These are phyloP conservation scores for Patella depressa DNA, from an alignment of 2,888 invertebrate genomes.

Conservation along the genomic window DNA sequence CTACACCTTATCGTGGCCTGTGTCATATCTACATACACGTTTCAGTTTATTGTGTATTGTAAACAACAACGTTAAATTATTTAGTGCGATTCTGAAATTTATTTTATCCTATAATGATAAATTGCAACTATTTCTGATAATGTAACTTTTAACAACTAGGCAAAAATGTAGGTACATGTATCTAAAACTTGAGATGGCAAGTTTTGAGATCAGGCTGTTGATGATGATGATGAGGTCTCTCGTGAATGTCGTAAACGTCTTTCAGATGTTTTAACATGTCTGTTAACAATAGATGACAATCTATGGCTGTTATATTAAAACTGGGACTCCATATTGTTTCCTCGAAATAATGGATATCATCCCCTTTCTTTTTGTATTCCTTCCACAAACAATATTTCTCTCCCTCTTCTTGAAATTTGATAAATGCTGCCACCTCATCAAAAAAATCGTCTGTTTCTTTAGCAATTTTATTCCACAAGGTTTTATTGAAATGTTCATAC, in stretches of 20 bases:
- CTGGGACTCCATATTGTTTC: not conserved
- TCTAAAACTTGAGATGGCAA: not conserved
- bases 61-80: too few relatives aligned
- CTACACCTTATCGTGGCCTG: too few relatives aligned
- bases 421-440: slow-evolving; percentile 46
- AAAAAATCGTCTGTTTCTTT: slow-evolving; percentile 50
- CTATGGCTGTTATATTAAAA: not conserved
- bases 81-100: too few relatives aligned
- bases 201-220: not conserved
- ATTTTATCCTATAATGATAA: too few relatives aligned
- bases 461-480: slow-evolving; percentile 59
- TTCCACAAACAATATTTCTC: not conserved
- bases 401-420: slow-evolving; percentile 27
- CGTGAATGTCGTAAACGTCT: not conserved
- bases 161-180: too few relatives aligned
- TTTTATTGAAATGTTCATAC: slow-evolving; percentile 63
- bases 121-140: too few relatives aligned
- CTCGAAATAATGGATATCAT: not conserved
- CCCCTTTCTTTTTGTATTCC: not conserved
- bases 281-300: not conserved
- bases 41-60: too few relatives aligned
- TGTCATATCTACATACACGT: too few relatives aligned
- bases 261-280: not conserved
- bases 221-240: not conserved
- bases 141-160: too few relatives aligned